These are phyloP conservation scores for Neoniphon sammara DNA, from an alignment of 2,797 vertebrate species.

Conservation along the genomic window DNA sequence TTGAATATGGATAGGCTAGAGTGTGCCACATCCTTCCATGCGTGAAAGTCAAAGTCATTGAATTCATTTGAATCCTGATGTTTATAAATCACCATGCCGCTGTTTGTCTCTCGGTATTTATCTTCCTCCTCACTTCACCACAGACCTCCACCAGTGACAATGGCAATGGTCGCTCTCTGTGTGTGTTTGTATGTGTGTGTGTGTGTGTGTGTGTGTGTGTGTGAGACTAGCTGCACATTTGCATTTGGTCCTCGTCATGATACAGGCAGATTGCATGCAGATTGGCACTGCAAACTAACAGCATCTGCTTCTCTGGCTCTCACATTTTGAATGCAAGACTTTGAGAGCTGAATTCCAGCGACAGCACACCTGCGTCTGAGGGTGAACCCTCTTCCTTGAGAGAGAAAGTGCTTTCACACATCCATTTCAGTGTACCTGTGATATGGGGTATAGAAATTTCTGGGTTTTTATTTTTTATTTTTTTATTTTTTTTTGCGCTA, in stretches of 20 bases:
- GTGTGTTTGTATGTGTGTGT: conserved; percentile 15
- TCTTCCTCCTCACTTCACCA: conserved; percentile 31
- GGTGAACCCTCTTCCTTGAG: conserved; percentile 23
- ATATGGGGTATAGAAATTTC: not conserved
- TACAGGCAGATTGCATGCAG: conserved; percentile 6
- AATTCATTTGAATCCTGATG: conserved; percentile 52
- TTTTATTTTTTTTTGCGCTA: conserved; percentile 9
- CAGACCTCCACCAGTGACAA: conserved; percentile 30
- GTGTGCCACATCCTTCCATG: conserved; percentile 19
- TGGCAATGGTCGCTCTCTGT: not conserved
- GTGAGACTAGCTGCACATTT: conserved; percentile 27
- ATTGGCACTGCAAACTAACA: conserved; percentile 10
- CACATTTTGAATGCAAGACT: not conserved
- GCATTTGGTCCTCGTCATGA: conserved; percentile 1
- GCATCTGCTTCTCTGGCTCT: conserved; percentile 14
- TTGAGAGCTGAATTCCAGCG: not conserved
- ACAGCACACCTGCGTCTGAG: conserved; percentile 11
- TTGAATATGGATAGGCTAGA: conserved; percentile 62
- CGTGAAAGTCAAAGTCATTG: conserved; percentile 69
- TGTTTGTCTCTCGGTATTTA: conserved; percentile 36
- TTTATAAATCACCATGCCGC: conserved; percentile 52
- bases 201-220: conserved; percentile 23
- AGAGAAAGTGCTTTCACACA: conserved; percentile 4
- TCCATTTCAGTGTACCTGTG: not conserved
- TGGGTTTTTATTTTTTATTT: not conserved